Evolutionary conservation across 1,140 invertebrate species (phyloP), one percentile per base, ranked within the genome.

Genomic region (Hylaeus anthracinus): DNA sequence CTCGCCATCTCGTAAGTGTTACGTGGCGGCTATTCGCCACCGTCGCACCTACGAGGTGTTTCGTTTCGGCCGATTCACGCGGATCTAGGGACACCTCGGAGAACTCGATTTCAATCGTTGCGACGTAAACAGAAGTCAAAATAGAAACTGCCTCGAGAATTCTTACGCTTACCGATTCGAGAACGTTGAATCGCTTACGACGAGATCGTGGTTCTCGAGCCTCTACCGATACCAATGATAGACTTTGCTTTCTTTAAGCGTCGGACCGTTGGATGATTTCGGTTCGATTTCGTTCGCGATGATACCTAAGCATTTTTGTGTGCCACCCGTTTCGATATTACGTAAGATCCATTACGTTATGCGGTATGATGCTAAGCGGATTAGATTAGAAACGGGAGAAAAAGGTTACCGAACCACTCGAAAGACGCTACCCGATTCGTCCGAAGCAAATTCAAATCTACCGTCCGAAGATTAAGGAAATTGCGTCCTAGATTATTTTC

Each of bases 1-100:
- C 85, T 83, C 84, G 81, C 83, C 86, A 77, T 73, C 76, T 64
- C 37, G 70, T 67, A 82, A 87, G 77, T 86, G 84, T 86, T 86
- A 83, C 79, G 71, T 83, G 76, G 63, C 79, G 37, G 39, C 74
- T 45, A 58, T 41, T 10, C 53, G 45, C 67, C 69, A 60, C 61
- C 79, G 48, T 9, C n/a, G 14, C 10, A 26, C 39, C 48, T 10
- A 6, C 72, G 12, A 72, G 39, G 8, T 8, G 2, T 37, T 65
- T 61, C 53, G 37, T 60, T 60, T 37, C 5, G 58, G 0, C 4
- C 12, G 5, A 15, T 58, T n/a, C 14, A 12, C 1, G 1, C 26
- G 55, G 8, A 0, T 14, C 55, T 15, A 8, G 3, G 12, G 55
- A 15, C 10, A 3, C 3, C 15, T 58, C 15, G 15, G 56, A 58